Conservation (phyloP, 2,113 vertebrate genomes). For the Globicephala melas region DNA sequence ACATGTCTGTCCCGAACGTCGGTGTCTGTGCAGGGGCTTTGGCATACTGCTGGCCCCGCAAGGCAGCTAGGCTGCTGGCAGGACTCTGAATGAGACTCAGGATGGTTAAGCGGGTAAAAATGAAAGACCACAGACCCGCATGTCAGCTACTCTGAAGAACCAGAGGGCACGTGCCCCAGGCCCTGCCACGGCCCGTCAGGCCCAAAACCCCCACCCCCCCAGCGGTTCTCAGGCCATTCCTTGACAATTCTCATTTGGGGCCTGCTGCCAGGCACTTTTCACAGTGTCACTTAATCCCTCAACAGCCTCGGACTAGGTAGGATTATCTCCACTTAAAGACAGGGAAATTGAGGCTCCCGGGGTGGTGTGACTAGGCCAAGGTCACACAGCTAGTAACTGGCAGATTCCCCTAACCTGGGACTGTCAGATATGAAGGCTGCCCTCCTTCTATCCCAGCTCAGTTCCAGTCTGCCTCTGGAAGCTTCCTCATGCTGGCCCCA, state of each 20-base stretch:
- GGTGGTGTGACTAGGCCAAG: not conserved
- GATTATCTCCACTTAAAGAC: not conserved
- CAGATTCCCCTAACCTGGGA: not conserved
- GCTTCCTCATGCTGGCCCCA: not conserved
- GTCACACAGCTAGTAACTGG: not conserved
- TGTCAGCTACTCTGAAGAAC: not conserved
- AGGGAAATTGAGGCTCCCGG: not conserved
- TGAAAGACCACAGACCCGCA: not conserved
- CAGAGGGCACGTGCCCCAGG: rapidly evolving
- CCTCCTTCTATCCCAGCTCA: not conserved
- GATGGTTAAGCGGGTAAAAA: not conserved
- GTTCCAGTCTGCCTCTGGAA: not conserved
- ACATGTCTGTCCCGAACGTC: not conserved
- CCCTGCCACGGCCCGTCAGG: rapidly evolving
- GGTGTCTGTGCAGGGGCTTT: not conserved
- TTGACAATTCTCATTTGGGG: not conserved
- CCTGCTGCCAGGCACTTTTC: not conserved
- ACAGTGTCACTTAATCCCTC: not conserved
- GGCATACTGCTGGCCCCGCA: not conserved
- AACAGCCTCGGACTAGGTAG: not conserved
- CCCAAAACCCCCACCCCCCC: rapidly evolving
- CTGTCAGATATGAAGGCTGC: not conserved
- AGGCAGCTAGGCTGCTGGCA: not conserved
- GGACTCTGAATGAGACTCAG: not conserved
- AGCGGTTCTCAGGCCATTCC: not conserved